Evolutionary conservation across 2,797 vertebrate species (phyloP).

Genomic region (Tolypeutes matacus): DNA sequence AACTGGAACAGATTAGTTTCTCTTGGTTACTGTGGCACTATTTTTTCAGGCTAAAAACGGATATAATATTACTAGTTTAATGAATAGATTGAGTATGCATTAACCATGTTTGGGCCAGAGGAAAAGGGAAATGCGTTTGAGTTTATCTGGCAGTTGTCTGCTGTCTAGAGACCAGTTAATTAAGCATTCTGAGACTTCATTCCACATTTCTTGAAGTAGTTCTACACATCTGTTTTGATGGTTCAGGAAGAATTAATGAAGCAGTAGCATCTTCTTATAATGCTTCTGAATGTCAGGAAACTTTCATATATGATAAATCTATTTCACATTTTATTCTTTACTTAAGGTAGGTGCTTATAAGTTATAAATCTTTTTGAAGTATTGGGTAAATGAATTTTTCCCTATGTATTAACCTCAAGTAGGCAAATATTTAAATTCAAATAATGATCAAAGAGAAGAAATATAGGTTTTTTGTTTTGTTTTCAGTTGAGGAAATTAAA

Average conservation of each 20-base stretch:
- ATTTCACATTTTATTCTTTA: conserved; percentile 16
- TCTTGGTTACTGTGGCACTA: background rate
- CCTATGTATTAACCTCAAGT: background rate
- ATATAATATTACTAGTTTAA: background rate
- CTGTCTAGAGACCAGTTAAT: background rate
- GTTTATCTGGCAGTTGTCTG: background rate
- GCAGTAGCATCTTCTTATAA: background rate
- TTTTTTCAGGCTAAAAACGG: background rate
- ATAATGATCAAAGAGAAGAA: background rate
- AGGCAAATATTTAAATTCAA: background rate
- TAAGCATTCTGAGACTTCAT: background rate
- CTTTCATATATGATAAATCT: background rate
- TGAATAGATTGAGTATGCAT: background rate
- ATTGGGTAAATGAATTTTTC: conserved; percentile 3
- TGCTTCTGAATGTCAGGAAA: background rate
- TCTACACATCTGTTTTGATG: background rate
- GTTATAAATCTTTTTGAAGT: background rate
- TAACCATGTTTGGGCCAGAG: background rate
- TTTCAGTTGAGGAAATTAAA: background rate
- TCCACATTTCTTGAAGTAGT: background rate
- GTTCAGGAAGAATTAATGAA: background rate
- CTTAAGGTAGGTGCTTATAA: background rate
- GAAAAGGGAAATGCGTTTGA: background rate
- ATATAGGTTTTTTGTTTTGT: background rate
- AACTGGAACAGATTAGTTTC: background rate